Evolutionary conservation across 2,888 invertebrate genomes (phyloP).

Genomic region (Pegoplata infirma): DNA sequence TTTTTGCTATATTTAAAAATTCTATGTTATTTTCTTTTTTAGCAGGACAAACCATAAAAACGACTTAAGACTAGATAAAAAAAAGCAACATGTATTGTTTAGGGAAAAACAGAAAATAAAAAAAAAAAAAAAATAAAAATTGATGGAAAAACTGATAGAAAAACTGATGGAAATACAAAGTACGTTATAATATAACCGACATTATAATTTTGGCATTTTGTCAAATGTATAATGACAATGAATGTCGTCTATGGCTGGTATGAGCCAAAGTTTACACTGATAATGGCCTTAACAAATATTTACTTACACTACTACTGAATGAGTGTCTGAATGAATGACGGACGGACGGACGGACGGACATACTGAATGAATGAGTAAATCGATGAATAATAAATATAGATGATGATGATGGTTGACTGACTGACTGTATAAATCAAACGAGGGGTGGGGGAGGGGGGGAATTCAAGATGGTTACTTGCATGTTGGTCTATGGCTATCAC

Average conservation of each 20-base stretch:
- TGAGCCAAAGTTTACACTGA: slow-evolving; percentile 43
- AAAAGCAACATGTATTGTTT: background rate
- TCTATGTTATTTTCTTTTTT: background rate
- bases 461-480: no score
- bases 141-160: no score
- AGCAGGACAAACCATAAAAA: background rate
- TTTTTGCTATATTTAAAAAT: no score
- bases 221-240: slow-evolving; percentile 33
- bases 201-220: background rate
- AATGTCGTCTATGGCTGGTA: slow-evolving; percentile 3
- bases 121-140: no score
- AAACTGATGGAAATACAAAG: no score
- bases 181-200: background rate
- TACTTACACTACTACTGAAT: background rate
- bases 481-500: no score
- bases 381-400: background rate
- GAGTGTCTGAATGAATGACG: background rate
- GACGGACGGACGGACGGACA: no score
- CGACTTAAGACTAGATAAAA: background rate
- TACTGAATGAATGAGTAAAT: background rate
- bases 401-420: background rate
- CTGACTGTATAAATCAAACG: background rate
- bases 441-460: no score
- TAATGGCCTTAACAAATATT: slow-evolving; percentile 43
- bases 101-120: background rate